Percentiles rank a stretch among this genome's conserved stretches.
These are phyloP conservation scores for Plagodis pulveraria DNA, from an alignment of 2,888 invertebrate species.

Conservation along the genomic window DNA sequence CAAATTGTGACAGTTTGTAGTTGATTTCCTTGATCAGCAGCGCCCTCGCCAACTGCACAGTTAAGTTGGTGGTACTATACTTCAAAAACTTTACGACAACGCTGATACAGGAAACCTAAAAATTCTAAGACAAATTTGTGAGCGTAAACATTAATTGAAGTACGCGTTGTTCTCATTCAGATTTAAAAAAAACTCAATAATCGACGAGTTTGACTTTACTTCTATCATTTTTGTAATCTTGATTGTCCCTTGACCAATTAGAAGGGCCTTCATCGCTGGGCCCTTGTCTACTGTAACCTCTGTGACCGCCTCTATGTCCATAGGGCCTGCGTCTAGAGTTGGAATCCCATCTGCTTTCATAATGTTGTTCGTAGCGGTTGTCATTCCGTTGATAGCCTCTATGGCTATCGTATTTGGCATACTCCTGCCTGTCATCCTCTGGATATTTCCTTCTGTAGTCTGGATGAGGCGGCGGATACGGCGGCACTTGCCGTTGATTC, in stretches of 20 bases:
- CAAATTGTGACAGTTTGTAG: no score
- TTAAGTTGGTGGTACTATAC: no score
- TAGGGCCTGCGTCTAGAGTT: conserved; percentile 46
- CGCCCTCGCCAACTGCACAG: no score
- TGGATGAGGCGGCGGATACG: conserved; percentile 8
- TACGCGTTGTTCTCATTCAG: conserved; percentile 7
- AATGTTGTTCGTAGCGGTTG: conserved; percentile 38
- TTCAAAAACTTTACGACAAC: no score
- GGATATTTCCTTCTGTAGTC: conserved; percentile 26
- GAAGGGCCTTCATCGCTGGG: conserved; percentile 38
- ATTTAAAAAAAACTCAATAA: conserved; percentile 52
- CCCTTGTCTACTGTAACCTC: conserved; percentile 45
- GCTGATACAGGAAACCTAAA: conserved; percentile 2
- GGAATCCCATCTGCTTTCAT: conserved; percentile 49
- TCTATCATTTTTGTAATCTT: conserved; percentile 37
- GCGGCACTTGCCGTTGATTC: conserved; percentile 13
- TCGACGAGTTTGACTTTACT: conserved; percentile 75
- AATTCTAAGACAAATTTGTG: conserved; percentile 14
- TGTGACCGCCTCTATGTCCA: conserved; percentile 55
- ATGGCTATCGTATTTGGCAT: conserved; percentile 30
- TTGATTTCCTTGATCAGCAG: no score
- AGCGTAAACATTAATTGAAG: conserved; percentile 20
- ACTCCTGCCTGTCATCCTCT: conserved; percentile 27
- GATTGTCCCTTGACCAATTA: conserved; percentile 28
- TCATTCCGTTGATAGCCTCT: conserved; percentile 30